These are phyloP conservation scores for Rhea americana DNA, from an alignment of 2,113 vertebrate species.

Conservation along the genomic window DNA sequence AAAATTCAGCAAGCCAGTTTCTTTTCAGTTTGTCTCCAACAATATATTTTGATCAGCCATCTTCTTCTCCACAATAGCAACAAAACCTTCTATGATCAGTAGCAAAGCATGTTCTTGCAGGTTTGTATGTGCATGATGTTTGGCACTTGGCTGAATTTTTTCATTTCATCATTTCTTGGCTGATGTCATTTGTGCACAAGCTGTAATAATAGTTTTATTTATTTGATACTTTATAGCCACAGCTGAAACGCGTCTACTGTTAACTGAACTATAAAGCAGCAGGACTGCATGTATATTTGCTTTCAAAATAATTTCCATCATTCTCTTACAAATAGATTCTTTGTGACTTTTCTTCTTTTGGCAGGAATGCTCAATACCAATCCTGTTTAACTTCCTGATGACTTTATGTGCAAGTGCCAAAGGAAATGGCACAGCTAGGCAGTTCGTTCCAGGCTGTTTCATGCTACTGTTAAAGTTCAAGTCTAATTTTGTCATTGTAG, in stretches of 20 bases:
- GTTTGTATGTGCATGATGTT: not conserved
- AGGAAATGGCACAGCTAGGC: slow-evolving; percentile 1
- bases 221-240: not conserved
- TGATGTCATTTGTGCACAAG: not conserved
- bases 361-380: not conserved
- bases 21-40: not conserved
- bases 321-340: not conserved
- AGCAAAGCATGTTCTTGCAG: slow-evolving; percentile 28
- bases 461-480: slow-evolving; percentile 24
- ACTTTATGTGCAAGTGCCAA: not conserved
- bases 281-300: not conserved
- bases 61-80: not conserved
- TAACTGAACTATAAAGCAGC: not conserved
- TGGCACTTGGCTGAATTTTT: not conserved
- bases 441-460: slow-evolving; percentile 3
- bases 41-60: not conserved
- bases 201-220: slow-evolving; percentile 24
- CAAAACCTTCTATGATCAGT: slow-evolving; percentile 4
- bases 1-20: not conserved
- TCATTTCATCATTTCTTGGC: slow-evolving; percentile 21
- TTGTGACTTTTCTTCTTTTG: slow-evolving; percentile 8
- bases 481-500: not conserved
- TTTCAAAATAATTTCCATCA: not conserved
- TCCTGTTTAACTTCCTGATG: not conserved
- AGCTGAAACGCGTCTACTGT: not conserved